Evolutionary conservation across 2,797 vertebrate genomes (phyloP), one percentile per base, ranked within the genome.

Genomic region (Urocyon cinereoargenteus): DNA sequence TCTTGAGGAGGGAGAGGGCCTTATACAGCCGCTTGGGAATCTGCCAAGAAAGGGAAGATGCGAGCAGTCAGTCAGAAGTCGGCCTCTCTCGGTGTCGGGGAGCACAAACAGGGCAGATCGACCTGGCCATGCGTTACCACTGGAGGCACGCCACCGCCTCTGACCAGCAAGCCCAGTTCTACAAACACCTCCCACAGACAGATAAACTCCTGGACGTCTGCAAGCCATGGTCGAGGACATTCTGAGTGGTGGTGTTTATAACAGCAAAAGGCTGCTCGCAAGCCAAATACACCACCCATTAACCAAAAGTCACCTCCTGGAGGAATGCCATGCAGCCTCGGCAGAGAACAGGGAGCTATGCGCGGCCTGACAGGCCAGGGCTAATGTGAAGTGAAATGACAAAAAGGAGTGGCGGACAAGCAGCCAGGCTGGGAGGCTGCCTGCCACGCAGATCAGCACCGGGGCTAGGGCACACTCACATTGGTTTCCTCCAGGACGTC

Each of bases 1-100:
- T 99, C 99, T 99, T 99, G 40, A 99, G 99, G 51, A 99, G 99
- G 15, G 99, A 99, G 40, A 99, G 98, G 31, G 99, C 99, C 98
- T 99, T 99, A 98, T 99, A 99, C 31, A 99, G 99, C 8, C 99
- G 99, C 96, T 99, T 99, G 5, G 99, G 99, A 97, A 99, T 99
- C 99, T 99, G 97, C 10, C 66, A 83, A 53, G 77, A 18, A 86
- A 86, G 70, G 26, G 75, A 64, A 68, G 19, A 6, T 0, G 1
- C 0, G 2, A 22, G 86, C 0, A 34, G 10, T 45, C 1, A 9
- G 51, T 59, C 68, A 59, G 51, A 34, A 72, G 24, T 12, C 0
- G 0, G 59, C 2, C 0, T 2, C 34, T 31, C 4, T 40, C 19
- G 19, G 2, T 45, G 40, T 45, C 40, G 40, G 40, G 40, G 34